Base-by-base conservation (phyloP, 1,140 invertebrate species). In the Sycophila sp. region DNA sequence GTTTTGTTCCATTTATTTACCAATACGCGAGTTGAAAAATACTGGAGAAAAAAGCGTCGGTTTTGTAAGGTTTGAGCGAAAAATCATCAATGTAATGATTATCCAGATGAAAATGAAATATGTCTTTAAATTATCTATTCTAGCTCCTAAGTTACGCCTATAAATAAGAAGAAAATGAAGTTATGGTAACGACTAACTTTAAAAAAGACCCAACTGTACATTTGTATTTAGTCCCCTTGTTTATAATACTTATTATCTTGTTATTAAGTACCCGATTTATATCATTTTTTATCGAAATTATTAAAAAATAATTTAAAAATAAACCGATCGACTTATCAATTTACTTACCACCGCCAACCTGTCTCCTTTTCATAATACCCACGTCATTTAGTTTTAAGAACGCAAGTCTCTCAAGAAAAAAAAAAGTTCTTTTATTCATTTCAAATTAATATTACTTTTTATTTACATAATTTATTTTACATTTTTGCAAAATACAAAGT, bases 251-350 rank as follows among this genome's bases (percentile, higher is more conserved):
- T 86, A 85, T 86, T 84, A 86, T 80, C 81, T 85, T 86, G 84
- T 86, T 86, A 85, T 85, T 85, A 86, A 85, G 85, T 86, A 83
- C 79, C 78, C 84, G 73, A 86, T 86, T 86, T 86, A 83, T 86
- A 85, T 86, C 83, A 86, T 85, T 86, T 86, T 85, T 85, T 86
- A 86, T 85, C 81, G 80, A 86, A 85, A 85, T 85, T 83, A 86
- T 86, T 85, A 85, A 86, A 86, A 85, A 86, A 85, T 84, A 80
- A 83, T 83, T 85, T 83, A 78, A 85, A 86, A 86, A 83, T 79
- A 80, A 28, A 78, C 28, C 15, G 34, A 42, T 71, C 15, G 38
- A 72, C 74, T 69, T 74, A 63, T 76, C 17, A 71, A 59, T 59
- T n/a, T 40, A 28, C 34, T 55, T 26, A 60, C 66, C 66, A 30